Base-by-base conservation (phyloP, 2,113 vertebrate genomes). In the Alligator mississippiensis region DNA sequence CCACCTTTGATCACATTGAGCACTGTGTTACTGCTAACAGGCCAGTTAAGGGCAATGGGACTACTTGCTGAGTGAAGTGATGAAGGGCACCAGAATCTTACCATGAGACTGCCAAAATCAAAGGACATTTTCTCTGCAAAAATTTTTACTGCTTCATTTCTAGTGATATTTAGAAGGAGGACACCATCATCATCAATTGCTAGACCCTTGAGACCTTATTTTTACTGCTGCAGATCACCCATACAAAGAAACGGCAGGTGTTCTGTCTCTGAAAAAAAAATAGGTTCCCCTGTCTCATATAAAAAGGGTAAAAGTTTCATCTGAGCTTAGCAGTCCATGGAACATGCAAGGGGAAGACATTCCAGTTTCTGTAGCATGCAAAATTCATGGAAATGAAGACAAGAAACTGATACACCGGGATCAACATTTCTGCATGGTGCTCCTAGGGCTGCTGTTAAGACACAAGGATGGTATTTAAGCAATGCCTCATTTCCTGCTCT, bases 401-500 rank as follows among this genome's bases (percentile, higher is more conserved):
- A 70, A 11, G n/a, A 17, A 75, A 27, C 14, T 55, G 47, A 27
- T 14, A 55, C 9, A 27, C 24, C 24, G 5, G 7, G 72, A 54
- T 55, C 22, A 75, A 14, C 72, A 55, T 2, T 47, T 47, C 47
- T 47, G 47, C 47, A 47, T 47, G 47, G 47, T 27, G 61, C 11
- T 1, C 47, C 24, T 5, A 9, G 30, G 21, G 2, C 1, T 0
- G 11, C 34, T 15, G 28, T 6, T 15, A 25, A 12, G 86, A 58
- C 18, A 11, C 15, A 5, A 70, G 55, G 8, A 17, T 0, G 2
- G 16, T 12, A 14, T 8, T n/a, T 25, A 59, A 47, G 14, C 8
- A 5, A 27, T 1, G 0, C 34, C n/a, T 19, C 38, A 24, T 16
- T 4, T 14, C 57, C 6, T 83, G 11, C 6, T 1, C 24, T 22